These are phyloP conservation scores for Spongilla lacustris DNA, from an alignment of 37 sponge, comb jelly and placozoan species.

Conservation along the genomic window DNA sequence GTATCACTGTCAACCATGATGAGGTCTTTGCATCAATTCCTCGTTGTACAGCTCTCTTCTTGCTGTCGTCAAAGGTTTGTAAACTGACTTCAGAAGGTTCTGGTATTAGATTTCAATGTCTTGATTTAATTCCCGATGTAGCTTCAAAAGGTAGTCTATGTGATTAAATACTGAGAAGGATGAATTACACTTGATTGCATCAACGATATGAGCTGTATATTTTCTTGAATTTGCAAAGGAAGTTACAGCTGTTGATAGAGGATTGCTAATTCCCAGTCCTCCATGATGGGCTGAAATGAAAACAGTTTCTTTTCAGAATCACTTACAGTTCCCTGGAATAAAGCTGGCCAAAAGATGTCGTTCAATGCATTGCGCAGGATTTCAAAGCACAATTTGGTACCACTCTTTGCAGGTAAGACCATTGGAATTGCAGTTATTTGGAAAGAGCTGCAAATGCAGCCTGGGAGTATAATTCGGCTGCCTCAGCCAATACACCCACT, in stretches of 20 bases:
- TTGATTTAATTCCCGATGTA: background rate
- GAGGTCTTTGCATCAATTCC: slow-evolving; percentile 38
- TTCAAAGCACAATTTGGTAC: too few relatives aligned
- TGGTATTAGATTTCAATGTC: background rate
- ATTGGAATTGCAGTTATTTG: too few relatives aligned
- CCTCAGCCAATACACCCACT: too few relatives aligned
- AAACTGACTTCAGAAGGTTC: background rate
- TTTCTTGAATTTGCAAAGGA: background rate
- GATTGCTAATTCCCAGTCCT: background rate
- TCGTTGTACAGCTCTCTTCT: slow-evolving; percentile 19
- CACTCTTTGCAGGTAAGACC: too few relatives aligned
- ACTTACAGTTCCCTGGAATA: too few relatives aligned
- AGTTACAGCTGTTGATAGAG: background rate
- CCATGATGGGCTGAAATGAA: slow-evolving; percentile 4
- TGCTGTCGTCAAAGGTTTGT: background rate
- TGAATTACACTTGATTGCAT: slow-evolving; percentile 13
- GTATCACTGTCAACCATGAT: slow-evolving; percentile 23
- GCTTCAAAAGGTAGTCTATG: background rate
- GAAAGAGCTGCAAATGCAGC: too few relatives aligned
- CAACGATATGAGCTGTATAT: background rate
- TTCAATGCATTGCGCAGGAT: too few relatives aligned
- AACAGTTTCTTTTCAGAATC: too few relatives aligned
- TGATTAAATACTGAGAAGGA: slow-evolving; percentile 4
- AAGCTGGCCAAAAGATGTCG: too few relatives aligned
- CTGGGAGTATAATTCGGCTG: too few relatives aligned